These are phyloP conservation scores for Drosophila maculinotata DNA, from an alignment of 2,888 invertebrate species.

Conservation along the genomic window DNA sequence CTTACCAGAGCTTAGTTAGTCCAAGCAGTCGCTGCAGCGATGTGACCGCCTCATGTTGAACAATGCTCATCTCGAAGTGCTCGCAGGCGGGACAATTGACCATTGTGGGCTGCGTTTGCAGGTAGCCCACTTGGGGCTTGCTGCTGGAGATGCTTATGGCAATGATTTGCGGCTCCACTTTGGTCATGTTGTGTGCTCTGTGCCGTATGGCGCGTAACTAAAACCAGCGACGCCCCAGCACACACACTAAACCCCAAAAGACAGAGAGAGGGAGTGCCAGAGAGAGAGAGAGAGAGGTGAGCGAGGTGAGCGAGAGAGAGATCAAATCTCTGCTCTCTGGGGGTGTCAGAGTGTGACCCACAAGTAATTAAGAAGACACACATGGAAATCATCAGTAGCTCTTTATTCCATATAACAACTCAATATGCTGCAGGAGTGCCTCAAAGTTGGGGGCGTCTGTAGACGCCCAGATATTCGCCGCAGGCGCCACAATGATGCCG, in stretches of 20 bases:
- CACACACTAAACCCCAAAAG: not conserved
- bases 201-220: slow-evolving; percentile 37
- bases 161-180: slow-evolving; percentile 61
- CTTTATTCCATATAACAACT: slow-evolving; percentile 21
- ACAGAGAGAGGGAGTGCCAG: not conserved
- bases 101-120: slow-evolving; percentile 70
- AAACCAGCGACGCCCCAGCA: slow-evolving; percentile 39
- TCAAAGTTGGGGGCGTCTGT: slow-evolving; percentile 81
- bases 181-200: slow-evolving; percentile 56
- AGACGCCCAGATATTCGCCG: slow-evolving; percentile 83
- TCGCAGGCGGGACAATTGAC: slow-evolving; percentile 81
- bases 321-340: slow-evolving; percentile 5
- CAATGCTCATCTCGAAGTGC: slow-evolving; percentile 70
- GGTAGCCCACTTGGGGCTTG: slow-evolving; percentile 71
- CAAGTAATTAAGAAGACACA: slow-evolving; percentile 25
- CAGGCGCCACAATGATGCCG: slow-evolving; percentile 83
- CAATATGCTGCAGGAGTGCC: not conserved
- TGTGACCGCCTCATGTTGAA: slow-evolving; percentile 78
- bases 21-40: slow-evolving; percentile 73
- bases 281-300: slow-evolving; percentile 6
- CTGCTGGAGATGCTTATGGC: slow-evolving; percentile 50
- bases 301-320: slow-evolving; percentile 6
- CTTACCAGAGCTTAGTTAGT: slow-evolving; percentile 71
- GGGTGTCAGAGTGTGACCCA: no score
- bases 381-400: slow-evolving; percentile 6